Conservation (phyloP, 2,888 invertebrate species). For the Peribatodes rhomboidaria region DNA sequence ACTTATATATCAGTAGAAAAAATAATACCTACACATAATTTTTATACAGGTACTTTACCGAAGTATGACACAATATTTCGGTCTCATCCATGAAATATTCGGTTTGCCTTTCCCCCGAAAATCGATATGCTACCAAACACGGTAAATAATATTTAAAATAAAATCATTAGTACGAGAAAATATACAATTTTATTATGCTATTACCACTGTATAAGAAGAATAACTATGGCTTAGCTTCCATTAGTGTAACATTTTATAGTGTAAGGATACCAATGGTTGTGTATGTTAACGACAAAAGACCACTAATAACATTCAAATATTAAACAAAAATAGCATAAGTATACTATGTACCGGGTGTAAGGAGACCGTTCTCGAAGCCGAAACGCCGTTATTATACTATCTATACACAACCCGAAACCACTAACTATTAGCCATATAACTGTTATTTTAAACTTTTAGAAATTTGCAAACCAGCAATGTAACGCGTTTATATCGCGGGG, state of each 20-base stretch:
- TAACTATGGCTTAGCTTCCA: slow-evolving; percentile 13
- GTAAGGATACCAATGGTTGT: slow-evolving; percentile 27
- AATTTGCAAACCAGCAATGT: no score
- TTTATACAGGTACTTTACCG: no score
- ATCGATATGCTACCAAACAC: not conserved
- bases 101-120: not conserved
- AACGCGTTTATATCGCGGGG: no score
- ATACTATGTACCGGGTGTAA: not conserved
- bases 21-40: no score
- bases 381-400: no score
- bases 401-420: no score
- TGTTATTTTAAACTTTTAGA: no score
- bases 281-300: slow-evolving; percentile 13
- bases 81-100: no score
- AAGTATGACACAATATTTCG: no score
- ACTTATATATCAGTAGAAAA: no score
- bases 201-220: not conserved
- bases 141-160: not conserved
- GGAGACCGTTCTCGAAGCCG: no score
- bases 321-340: not conserved
- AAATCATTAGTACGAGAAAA: not conserved
- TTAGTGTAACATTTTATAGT: not conserved
- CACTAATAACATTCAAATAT: not conserved
- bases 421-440: no score
- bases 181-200: not conserved